Evolutionary conservation across 2,888 invertebrate genomes (phyloP).

Genomic region (Latrodectus elegans): DNA sequence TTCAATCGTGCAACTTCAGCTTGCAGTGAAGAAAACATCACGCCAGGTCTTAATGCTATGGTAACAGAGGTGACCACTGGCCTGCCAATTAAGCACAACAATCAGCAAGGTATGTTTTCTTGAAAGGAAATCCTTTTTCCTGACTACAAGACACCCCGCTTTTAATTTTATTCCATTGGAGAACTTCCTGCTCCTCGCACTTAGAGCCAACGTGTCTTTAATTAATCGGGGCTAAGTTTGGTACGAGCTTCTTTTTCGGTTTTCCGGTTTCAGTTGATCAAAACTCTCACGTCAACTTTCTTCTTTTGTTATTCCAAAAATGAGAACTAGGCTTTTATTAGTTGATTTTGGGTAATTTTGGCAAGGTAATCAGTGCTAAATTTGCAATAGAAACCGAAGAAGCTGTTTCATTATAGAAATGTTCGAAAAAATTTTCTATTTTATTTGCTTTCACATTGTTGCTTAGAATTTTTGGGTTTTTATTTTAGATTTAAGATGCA

Average conservation of each 20-base stretch:
- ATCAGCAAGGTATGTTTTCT: constrained; percentile 21
- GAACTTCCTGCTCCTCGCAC: constrained; percentile 31
- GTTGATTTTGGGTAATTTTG: too few species aligned
- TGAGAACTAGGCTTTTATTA: too few species aligned
- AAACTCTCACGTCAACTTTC: too few species aligned
- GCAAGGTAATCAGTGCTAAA: too few species aligned
- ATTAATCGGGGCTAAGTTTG: constrained; percentile 31
- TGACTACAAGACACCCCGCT: constrained; percentile 33
- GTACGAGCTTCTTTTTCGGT: constrained; percentile 14
- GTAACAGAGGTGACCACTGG: constrained; percentile 32
- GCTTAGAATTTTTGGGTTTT: too few species aligned
- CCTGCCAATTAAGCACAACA: constrained; percentile 31
- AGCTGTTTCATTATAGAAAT: too few species aligned
- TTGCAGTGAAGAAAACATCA: constrained; percentile 17
- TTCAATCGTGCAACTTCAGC: constrained; percentile 39
- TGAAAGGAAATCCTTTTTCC: constrained; percentile 32
- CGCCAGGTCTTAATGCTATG: constrained; percentile 46
- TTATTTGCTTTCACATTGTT: too few species aligned
- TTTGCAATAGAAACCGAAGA: too few species aligned
- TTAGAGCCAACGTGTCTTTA: constrained; percentile 8
- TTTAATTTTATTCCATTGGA: constrained; percentile 49
- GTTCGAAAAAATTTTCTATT: too few species aligned
- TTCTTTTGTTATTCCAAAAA: too few species aligned
- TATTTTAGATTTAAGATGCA: too few species aligned
- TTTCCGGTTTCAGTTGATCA: too few species aligned